Evolutionary conservation across 1,140 invertebrate species (phyloP), one percentile per base, ranked within the genome.

Genomic region (Cotesia chilonis): DNA sequence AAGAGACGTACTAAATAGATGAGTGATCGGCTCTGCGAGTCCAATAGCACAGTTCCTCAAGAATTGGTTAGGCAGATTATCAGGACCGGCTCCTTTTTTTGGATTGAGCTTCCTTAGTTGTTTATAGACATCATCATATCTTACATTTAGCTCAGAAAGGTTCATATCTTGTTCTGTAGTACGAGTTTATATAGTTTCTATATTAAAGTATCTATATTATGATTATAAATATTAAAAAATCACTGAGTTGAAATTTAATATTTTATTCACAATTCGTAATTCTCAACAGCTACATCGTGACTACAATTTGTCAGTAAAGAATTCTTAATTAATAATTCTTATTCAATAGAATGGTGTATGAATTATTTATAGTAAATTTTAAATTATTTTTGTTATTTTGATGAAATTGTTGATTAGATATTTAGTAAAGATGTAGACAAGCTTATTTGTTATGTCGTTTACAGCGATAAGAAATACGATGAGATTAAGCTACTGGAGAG

Each of bases 391-490:
- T 57, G 2, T 20, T 57, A 57, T 57, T 57, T 57, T 57, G 9
- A 57, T 17, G 3, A 14, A 14, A 57, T 20, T 5, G 54, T 57
- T 6, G 20, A 57, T 6, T 57, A n/a, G 5, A 6, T 57, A 17
- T 28, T 28, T 28, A 28, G 28, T 57, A 14, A 17, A 6, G 54
- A 12, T 4, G 54, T 9, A 9, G 54, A 57, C 54, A 17, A 57
- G 54, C n/a, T 57, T 57, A 57, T 57, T 57, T 57, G 9, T 57
- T 57, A 17, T 20, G 54, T 57, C 54, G 3, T 57, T 57, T 57
- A 14, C 54, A 57, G n/a, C 12, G 20, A 20, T 57, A 20, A 57
- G 6, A 57, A 57, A 57, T 9, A 57, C 6, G 41, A 47, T 6
- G 41, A 47, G 41, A 47, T 47, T 47, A 47, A 47, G 41, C 41